phyloP scores from a whole-genome alignment of 2,888 invertebrate genomes.

The Globia sparganii region DNA sequence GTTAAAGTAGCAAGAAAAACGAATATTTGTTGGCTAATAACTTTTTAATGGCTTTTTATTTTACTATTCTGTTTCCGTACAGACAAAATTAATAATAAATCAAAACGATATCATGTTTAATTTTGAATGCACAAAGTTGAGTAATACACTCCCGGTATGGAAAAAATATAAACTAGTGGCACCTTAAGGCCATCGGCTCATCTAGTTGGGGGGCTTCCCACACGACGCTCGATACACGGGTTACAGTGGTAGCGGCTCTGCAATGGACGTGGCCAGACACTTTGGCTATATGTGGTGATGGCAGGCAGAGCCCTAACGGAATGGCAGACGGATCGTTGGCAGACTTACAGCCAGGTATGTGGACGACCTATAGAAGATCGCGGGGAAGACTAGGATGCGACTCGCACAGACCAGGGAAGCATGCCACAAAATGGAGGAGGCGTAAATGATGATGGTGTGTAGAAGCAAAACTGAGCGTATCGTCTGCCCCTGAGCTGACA shows the following conservation, averaged over 20 bases:
- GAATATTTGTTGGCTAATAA: too few species aligned
- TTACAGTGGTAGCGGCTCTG: background rate
- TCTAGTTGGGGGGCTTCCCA: background rate
- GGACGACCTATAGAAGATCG: background rate
- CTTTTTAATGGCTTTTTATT: too few species aligned
- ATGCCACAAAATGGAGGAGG: background rate
- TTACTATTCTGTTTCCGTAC: too few species aligned
- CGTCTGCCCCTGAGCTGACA: background rate
- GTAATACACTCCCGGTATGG: too few species aligned
- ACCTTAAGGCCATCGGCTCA: background rate
- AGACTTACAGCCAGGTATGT: background rate
- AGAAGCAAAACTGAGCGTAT: background rate
- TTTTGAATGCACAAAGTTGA: too few species aligned
- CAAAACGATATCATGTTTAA: too few species aligned
- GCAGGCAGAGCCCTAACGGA: background rate
- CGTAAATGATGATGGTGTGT: too few species aligned
- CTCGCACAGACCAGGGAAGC: background rate
- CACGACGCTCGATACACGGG: background rate
- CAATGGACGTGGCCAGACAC: background rate
- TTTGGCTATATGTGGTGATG: background rate
- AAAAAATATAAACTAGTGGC: too few species aligned
- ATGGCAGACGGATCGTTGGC: background rate
- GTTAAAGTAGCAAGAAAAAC: too few species aligned
- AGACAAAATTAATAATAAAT: too few species aligned
- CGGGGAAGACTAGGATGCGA: background rate